Evolutionary conservation across 2,113 vertebrate genomes (phyloP), one percentile per base, ranked within the genome.

Genomic region (Neolamprologus hecqui): DNA sequence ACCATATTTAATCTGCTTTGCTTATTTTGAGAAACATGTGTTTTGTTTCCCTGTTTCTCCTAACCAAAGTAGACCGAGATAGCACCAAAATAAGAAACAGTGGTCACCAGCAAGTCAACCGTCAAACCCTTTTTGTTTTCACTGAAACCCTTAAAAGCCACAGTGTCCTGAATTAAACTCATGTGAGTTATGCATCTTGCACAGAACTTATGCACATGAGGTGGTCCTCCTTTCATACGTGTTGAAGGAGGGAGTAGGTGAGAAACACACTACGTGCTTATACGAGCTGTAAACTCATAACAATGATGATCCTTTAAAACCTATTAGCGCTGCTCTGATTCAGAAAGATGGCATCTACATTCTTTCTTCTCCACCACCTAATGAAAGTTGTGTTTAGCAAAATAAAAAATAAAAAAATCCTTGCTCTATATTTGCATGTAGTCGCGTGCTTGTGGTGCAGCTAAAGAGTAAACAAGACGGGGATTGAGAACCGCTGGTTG

Each of bases 111-210:
- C 4, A 28, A 81, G 23, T 60, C 73, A 94, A 79, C 82, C 2
- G 57, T 87, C 51, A 86, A 53, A 73, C 54, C 40, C 17, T 1
- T 60, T 42, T 87, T 92, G 86, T 94, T 95, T 89, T 84, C 40
- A 89, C 21, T 90, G 89, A 95, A 94, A 94, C 90, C 91, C 19
- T 17, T 47, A 6, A 91, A 68, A 92, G 57, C 91, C 93, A 90
- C 91, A 90, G 79, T 9, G 83, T 65, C 70, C 81, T 86, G 37
- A 81, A 2, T 84, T 84, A 75, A 79, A 87, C 89, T 10, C 12
- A 6, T 53, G 63, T 68, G 37, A 31, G 17, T 75, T 84, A 55
- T 68, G 54, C 79, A 45, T 85, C 19, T 42, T 63, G 63, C 42
- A 77, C 42, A n/a, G 45, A 12, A 51, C 26, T 47, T 51, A 31